These are phyloP conservation scores for Acanthis flammea DNA, from an alignment of 2,797 vertebrate genomes.

Conservation along the genomic window DNA sequence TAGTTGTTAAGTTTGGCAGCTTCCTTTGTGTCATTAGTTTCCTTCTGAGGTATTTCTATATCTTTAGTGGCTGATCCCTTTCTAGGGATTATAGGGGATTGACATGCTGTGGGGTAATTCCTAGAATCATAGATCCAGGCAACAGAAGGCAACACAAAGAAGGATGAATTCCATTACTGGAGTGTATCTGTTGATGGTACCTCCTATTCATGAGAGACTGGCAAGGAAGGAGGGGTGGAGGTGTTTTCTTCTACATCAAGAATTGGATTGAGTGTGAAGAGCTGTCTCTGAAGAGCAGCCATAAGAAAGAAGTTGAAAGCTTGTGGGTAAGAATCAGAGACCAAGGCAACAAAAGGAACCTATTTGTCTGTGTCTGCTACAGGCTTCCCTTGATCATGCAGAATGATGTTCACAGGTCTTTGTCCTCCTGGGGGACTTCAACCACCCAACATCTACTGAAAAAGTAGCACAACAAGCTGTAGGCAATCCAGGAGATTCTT, in stretches of 20 bases:
- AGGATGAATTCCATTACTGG: background rate
- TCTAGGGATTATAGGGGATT: background rate
- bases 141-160: background rate
- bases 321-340: background rate
- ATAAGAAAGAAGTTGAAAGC: background rate
- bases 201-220: background rate
- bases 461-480: background rate
- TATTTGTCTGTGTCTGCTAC: background rate
- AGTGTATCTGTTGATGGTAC: background rate
- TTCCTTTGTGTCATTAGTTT: background rate
- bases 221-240: background rate
- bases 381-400: background rate
- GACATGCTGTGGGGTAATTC: background rate
- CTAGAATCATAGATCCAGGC: background rate
- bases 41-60: background rate
- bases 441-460: background rate
- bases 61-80: background rate
- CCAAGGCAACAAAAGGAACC: background rate
- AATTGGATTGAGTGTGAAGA: background rate
- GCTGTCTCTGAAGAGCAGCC: background rate
- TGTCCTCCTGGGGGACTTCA: rapidly evolving
- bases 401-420: background rate
- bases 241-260: background rate
- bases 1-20: background rate
- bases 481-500: background rate